Base-by-base conservation (phyloP, 2,797 vertebrate genomes). In the Falco cherrug region DNA sequence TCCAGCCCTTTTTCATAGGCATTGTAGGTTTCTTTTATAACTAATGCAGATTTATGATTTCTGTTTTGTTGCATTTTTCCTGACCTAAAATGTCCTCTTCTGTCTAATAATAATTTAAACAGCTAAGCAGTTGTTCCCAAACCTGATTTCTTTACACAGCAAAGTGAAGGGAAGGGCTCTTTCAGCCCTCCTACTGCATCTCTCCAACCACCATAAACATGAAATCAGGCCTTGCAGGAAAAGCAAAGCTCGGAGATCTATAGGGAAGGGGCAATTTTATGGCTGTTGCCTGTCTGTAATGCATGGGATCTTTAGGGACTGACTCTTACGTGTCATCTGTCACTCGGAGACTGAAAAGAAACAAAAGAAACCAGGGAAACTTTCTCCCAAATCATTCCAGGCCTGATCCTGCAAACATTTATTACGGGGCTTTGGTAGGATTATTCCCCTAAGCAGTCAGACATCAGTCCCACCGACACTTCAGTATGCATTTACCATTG, bases 301-400 rank as follows among this genome's bases (percentile, higher is more conserved):
- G 3, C 64, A 24, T 3, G 21, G 57, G 70, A 73, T 70, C 65
- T 76, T 89, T 43, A 57, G 81, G 60, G 28, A 53, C 87, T 35
- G 86, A 60, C 51, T 82, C 77, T 47, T 77, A 26, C 33, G n/a
- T 14, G 4, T 87, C 86, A 24, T 80, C 88, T 87, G 63, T 86
- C 94, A 90, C 83, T 57, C 6, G 2, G 53, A 89, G 75, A 29
- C 50, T 26, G 77, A 93, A 74, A 92, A 80, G 79, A 61, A 96
- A 91, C 82, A 89, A 90, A 95, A 88, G 80, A 90, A 90, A 93
- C 67, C 67, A 88, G 57, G 56, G 88, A 85, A 80, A 94, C 81
- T 96, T 97, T 92, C 91, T 87, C 93, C 57, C 45, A 37, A 37
- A 71, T 57, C 75, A 61, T 88, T 86, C 96, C 87, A 84, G 70